These are phyloP conservation scores for Noctua pronuba DNA, from an alignment of 2,888 invertebrate species.

Conservation along the genomic window DNA sequence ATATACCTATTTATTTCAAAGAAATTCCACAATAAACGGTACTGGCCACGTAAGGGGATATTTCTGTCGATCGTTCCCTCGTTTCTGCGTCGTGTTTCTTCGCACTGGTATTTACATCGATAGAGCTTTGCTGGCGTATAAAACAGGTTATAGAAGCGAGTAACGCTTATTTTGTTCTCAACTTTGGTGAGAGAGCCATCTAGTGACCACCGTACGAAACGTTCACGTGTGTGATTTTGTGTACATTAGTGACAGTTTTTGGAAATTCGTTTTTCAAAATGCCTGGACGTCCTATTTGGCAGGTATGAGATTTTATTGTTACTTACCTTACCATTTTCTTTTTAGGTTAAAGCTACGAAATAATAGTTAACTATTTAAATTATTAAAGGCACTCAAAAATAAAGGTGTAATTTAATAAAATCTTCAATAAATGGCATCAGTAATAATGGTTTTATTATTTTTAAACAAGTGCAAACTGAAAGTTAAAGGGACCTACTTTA, in stretches of 20 bases:
- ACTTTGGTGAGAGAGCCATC: constrained; percentile 89
- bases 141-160: constrained; percentile 89
- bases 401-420: background rate
- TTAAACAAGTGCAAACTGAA: background rate
- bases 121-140: constrained; percentile 85
- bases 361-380: background rate
- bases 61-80: constrained; percentile 84
- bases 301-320: constrained; percentile 85
- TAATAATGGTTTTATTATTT: background rate
- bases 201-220: constrained; percentile 83
- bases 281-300: constrained; percentile 95
- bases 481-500: background rate
- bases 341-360: background rate
- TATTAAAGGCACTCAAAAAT: background rate
- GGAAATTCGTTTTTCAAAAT: constrained; percentile 85
- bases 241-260: constrained; percentile 77
- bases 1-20: constrained; percentile 63
- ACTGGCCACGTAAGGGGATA: constrained; percentile 83
- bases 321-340: background rate
- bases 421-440: background rate
- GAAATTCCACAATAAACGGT: constrained; percentile 75
- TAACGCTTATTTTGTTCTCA: constrained; percentile 88
- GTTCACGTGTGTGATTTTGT: constrained; percentile 78
- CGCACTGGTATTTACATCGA: constrained; percentile 85
- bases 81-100: constrained; percentile 87